These are phyloP conservation scores for Drosophila basisetae DNA, from an alignment of 2,888 invertebrate species.

Conservation along the genomic window DNA sequence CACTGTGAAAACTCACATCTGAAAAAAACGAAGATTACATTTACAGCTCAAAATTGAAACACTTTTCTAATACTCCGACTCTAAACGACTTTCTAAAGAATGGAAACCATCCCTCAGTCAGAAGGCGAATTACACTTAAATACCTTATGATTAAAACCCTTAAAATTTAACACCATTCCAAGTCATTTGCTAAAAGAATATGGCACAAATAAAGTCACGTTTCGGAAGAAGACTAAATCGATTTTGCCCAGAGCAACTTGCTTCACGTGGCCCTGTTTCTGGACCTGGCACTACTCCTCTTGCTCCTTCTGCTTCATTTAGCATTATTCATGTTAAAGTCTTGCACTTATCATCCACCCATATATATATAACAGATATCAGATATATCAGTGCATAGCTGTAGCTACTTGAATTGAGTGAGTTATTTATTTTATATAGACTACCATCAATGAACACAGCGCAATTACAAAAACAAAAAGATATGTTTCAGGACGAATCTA, in stretches of 20 bases:
- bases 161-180: no score
- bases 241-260: neutral
- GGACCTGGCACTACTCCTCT: neutral
- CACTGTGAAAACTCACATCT: neutral
- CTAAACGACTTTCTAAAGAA: no score
- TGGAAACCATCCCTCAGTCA: neutral
- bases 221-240: neutral
- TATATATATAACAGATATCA: no score
- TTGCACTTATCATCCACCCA: no score
- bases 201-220: no score
- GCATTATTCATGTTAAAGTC: neutral
- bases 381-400: no score
- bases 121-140: neutral
- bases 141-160: neutral
- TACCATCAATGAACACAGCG: no score
- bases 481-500: no score
- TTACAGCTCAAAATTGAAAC: neutral
- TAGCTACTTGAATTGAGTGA: no score
- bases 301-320: neutral
- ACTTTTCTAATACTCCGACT: neutral
- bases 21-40: neutral
- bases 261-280: neutral
- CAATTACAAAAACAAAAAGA: no score
- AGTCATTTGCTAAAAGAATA: no score
- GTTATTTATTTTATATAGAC: no score